These are phyloP conservation scores for Bradypus variegatus DNA, from an alignment of 2,797 vertebrate genomes.

Conservation along the genomic window DNA sequence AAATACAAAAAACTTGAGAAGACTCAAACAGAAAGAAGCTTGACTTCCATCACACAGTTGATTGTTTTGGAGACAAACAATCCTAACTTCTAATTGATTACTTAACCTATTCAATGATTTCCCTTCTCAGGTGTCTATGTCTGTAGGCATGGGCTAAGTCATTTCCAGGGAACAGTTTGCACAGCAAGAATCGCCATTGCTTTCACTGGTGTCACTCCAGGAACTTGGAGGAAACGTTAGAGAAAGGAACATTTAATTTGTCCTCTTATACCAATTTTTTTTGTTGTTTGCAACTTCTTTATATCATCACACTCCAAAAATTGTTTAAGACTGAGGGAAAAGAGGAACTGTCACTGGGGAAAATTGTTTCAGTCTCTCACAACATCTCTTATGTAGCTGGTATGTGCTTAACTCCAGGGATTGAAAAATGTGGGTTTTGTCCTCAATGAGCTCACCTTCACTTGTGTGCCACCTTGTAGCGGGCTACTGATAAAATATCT, in stretches of 20 bases:
- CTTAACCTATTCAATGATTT: background rate
- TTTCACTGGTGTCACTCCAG: background rate
- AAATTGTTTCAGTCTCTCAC: background rate
- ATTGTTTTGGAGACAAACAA: slow-evolving; percentile 5
- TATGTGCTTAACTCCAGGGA: background rate
- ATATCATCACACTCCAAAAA: slow-evolving; percentile 1
- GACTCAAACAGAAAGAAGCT: slow-evolving; percentile 4
- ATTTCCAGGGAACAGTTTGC: background rate
- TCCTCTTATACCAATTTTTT: background rate
- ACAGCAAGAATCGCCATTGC: background rate
- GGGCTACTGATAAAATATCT: background rate
- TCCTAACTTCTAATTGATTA: background rate
- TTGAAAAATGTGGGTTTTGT: background rate
- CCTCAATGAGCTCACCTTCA: background rate
- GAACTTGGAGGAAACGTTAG: background rate
- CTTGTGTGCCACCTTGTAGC: background rate
- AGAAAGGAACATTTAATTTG: background rate
- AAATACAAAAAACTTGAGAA: background rate
- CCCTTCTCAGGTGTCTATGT: background rate
- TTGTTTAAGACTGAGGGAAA: slow-evolving; percentile 67
- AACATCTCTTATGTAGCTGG: background rate
- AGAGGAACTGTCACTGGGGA: slow-evolving; percentile 25
- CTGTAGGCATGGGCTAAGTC: background rate
- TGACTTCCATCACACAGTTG: background rate
- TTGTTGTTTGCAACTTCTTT: background rate